phyloP scores from a whole-genome alignment of 2,797 vertebrate species.

The Chelon labrosus region DNA sequence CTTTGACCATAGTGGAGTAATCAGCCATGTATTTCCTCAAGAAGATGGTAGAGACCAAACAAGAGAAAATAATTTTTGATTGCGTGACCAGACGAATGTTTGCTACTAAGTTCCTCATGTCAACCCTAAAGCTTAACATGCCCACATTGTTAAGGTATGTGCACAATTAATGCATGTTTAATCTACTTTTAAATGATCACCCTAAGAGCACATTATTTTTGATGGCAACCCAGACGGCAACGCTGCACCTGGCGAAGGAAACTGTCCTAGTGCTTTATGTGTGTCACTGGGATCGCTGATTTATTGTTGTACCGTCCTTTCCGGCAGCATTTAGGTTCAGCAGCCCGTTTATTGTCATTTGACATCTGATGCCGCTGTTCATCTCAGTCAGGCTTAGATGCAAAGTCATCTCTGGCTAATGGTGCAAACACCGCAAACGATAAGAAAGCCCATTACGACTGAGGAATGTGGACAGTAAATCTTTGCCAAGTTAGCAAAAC shows the following conservation, averaged over 20 bases:
- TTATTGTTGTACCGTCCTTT: conserved; percentile 5
- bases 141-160: not conserved
- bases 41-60: not conserved
- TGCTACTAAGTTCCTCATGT: not conserved
- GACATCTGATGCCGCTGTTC: conserved; percentile 36
- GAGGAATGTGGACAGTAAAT: conserved; percentile 34
- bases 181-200: conserved; percentile 21
- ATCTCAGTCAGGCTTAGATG: conserved; percentile 45
- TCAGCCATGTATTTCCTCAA: not conserved
- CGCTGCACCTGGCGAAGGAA: conserved; percentile 13
- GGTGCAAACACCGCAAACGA: conserved; percentile 48
- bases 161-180: conserved; percentile 14
- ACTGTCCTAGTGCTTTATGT: not conserved
- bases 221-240: not conserved
- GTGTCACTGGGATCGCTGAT: conserved; percentile 29
- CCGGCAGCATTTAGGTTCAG: conserved; percentile 23
- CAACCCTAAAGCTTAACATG: conserved; percentile 2
- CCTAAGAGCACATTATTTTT: not conserved
- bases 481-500: conserved; percentile 30
- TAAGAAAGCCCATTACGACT: conserved; percentile 34
- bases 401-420: conserved; percentile 62
- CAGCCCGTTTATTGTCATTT: conserved; percentile 39
- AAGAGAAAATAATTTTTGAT: too few species aligned
- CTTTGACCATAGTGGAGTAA: too few species aligned
- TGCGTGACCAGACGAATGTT: conserved; percentile 2